Conservation (phyloP, 2,797 vertebrate genomes). For the Cephalopachus bancanus region DNA sequence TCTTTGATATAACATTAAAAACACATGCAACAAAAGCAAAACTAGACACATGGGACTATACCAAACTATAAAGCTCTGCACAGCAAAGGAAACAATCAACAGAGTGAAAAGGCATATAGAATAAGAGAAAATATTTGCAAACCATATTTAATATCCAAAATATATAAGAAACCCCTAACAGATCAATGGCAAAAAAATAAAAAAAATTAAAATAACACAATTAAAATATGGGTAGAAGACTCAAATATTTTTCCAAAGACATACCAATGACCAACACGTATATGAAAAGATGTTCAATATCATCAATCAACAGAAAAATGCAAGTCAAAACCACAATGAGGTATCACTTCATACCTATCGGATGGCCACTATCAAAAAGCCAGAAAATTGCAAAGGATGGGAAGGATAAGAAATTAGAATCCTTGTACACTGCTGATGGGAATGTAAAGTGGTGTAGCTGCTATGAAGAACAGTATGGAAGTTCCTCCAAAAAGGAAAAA, state of each 20-base stretch:
- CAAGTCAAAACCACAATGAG: neutral
- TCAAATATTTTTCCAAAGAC: constrained; percentile 44
- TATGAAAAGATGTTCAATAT: neutral
- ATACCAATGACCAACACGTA: neutral
- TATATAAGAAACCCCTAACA: neutral
- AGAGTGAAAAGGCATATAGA: constrained; percentile 19
- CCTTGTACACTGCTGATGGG: neutral
- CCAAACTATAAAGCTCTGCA: constrained; percentile 25
- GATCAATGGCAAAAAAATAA: constrained; percentile 23
- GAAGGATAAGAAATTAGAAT: constrained; percentile 22
- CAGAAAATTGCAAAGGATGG: neutral
- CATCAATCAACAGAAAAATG: neutral
- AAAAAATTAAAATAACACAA: neutral
- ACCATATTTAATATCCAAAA: constrained; percentile 40
- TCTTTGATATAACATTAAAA: constrained; percentile 46
- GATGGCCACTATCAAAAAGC: neutral
- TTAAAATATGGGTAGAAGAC: constrained; percentile 17
- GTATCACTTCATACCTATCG: neutral
- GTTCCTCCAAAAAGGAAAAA: constrained; percentile 28
- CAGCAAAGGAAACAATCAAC: constrained; percentile 48
- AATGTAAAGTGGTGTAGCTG: constrained; percentile 20
- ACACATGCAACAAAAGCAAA: neutral
- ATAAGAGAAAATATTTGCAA: constrained; percentile 27
- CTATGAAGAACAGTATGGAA: neutral
- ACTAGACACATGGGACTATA: neutral